phyloP scores from a whole-genome alignment of 2,888 invertebrate species.

The Limnephilus rhombicus region DNA sequence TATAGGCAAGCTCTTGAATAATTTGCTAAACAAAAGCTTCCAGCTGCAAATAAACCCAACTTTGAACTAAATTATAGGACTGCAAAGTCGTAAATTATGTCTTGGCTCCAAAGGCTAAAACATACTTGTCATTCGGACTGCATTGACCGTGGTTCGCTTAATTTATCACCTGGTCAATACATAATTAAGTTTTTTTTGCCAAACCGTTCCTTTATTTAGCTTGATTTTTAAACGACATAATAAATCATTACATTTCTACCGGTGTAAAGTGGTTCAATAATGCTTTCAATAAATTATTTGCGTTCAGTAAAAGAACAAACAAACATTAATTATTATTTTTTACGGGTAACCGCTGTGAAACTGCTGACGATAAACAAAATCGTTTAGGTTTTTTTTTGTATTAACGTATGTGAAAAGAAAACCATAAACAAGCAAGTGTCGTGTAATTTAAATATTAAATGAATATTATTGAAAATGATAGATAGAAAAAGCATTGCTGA shows the following conservation, averaged over 20 bases:
- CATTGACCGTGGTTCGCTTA: background rate
- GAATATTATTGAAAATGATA: background rate
- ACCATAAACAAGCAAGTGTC: background rate
- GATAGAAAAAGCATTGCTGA: background rate
- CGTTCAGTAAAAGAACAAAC: background rate
- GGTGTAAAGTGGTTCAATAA: background rate
- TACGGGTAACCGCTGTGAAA: background rate
- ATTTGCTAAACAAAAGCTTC: background rate
- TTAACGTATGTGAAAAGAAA: background rate
- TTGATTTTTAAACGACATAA: background rate
- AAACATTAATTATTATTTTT: background rate
- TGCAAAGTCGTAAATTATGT: constrained; percentile 10
- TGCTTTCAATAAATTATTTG: background rate
- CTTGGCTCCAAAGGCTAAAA: background rate
- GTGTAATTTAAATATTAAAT: background rate
- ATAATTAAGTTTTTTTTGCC: background rate
- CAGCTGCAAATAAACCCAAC: constrained; percentile 5
- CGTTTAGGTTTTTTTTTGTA: background rate
- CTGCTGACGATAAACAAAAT: background rate
- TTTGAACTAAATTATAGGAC: background rate
- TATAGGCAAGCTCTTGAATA: background rate
- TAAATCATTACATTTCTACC: background rate
- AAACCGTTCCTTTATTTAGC: background rate
- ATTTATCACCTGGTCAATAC: constrained; percentile 4
- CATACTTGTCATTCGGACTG: background rate